phyloP scores from a whole-genome alignment of 2,888 invertebrate genomes.

The Acanthacorydalis orientalis region DNA sequence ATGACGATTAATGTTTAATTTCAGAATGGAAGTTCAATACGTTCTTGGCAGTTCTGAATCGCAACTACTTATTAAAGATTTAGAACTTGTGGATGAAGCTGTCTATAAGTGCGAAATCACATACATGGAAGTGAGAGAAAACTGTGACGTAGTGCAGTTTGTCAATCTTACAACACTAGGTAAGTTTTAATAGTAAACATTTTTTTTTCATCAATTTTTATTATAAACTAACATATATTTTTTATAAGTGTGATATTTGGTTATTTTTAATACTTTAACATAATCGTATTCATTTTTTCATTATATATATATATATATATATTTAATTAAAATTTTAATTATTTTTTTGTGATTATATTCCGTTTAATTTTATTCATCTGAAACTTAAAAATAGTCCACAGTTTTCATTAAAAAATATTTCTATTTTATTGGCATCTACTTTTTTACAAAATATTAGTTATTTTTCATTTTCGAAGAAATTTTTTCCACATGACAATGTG shows the following conservation, averaged over 20 bases:
- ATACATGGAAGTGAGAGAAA: constrained; percentile 59
- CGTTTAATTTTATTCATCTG: too few species aligned
- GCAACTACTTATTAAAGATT: constrained; percentile 46
- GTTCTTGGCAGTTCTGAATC: constrained; percentile 45
- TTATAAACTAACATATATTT: not conserved
- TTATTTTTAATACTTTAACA: too few species aligned
- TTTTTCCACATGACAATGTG: too few species aligned
- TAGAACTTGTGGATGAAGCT: constrained; percentile 58
- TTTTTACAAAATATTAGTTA: too few species aligned
- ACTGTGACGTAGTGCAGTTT: constrained; percentile 65
- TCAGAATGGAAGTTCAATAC: constrained; percentile 55
- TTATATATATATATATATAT: too few species aligned
- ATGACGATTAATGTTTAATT: constrained; percentile 15
- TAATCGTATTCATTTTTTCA: too few species aligned
- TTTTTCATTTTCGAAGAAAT: too few species aligned
- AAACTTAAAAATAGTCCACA: too few species aligned
- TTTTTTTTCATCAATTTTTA: not conserved
- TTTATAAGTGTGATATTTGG: not conserved
- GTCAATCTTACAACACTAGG: constrained; percentile 63
- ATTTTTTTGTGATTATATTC: too few species aligned
- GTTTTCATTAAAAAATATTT: too few species aligned
- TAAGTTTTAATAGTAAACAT: constrained; percentile 33
- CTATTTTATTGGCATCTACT: too few species aligned
- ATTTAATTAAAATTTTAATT: too few species aligned
- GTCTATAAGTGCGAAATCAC: constrained; percentile 72